Evolutionary conservation across 2,797 vertebrate genomes (phyloP).

Genomic region (Siniperca obscura): DNA sequence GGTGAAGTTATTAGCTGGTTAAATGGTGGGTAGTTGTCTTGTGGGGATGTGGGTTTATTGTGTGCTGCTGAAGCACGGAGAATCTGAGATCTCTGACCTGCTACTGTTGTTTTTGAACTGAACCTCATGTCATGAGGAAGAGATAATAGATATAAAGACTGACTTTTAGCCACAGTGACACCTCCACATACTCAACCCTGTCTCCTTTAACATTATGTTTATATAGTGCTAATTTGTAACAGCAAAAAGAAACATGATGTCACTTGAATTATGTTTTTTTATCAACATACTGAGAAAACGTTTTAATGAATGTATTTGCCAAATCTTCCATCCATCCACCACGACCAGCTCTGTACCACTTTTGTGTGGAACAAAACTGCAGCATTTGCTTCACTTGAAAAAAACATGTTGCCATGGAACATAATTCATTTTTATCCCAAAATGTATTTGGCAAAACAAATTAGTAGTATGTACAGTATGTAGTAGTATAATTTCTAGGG

Average conservation of each 20-base stretch:
- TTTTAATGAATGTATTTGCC: neutral
- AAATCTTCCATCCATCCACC: neutral
- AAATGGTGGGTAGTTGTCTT: conserved; percentile 65
- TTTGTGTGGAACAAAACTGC: too few species aligned
- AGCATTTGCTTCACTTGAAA: too few species aligned
- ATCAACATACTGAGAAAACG: neutral
- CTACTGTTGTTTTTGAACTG: conserved; percentile 37
- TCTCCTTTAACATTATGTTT: conserved; percentile 4
- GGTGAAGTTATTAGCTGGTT: conserved; percentile 72
- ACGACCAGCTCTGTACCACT: too few species aligned
- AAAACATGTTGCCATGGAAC: too few species aligned
- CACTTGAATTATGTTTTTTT: neutral
- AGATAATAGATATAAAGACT: conserved; percentile 26
- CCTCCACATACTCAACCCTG: neutral
- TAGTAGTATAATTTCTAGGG: neutral
- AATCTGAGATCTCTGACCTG: conserved; percentile 41
- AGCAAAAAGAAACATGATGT: neutral
- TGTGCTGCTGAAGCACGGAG: conserved; percentile 37
- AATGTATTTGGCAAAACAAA: neutral
- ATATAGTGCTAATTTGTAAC: neutral
- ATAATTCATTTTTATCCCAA: neutral
- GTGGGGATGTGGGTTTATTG: conserved; percentile 55
- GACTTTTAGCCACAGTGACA: neutral
- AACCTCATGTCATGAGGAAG: conserved; percentile 18
- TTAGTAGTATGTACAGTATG: neutral